Evolutionary conservation across 2,888 invertebrate species (phyloP).

Genomic region (Phorcus lineatus): DNA sequence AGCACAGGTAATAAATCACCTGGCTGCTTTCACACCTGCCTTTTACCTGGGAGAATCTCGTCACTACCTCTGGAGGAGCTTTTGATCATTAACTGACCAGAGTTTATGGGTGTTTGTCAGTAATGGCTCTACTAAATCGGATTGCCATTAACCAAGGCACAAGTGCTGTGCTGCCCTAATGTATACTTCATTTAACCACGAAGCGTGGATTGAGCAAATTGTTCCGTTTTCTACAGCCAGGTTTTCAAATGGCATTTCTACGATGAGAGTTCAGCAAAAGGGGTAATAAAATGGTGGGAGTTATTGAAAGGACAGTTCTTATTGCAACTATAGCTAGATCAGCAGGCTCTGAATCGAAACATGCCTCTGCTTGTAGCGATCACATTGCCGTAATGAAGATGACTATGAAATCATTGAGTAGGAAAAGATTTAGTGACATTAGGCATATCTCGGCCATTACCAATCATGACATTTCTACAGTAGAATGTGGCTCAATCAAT

Average conservation of each 20-base stretch:
- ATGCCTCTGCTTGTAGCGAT: too few species aligned
- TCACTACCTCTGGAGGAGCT: neutral
- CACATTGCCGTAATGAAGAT: neutral
- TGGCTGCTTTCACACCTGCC: neutral
- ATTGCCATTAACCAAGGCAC: neutral
- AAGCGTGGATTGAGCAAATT: neutral
- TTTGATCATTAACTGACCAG: conserved; percentile 12
- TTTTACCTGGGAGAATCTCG: neutral
- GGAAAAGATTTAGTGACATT: conserved; percentile 1
- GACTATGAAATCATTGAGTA: neutral
- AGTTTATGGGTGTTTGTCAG: conserved; percentile 9
- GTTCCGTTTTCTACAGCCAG: neutral
- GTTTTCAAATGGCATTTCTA: neutral
- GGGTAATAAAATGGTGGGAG: neutral
- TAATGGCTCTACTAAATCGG: conserved; percentile 15
- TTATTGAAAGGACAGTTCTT: neutral
- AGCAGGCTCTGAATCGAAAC: too few species aligned
- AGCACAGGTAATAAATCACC: conserved; percentile 10
- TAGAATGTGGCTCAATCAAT: too few species aligned
- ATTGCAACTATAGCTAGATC: too few species aligned
- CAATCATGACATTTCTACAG: neutral
- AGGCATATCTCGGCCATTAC: neutral
- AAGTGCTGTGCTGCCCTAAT: neutral
- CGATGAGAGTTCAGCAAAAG: neutral
- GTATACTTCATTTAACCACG: conserved; percentile 8